Evolutionary conservation across 2,888 invertebrate genomes (phyloP).

Genomic region (Elysia crispata): DNA sequence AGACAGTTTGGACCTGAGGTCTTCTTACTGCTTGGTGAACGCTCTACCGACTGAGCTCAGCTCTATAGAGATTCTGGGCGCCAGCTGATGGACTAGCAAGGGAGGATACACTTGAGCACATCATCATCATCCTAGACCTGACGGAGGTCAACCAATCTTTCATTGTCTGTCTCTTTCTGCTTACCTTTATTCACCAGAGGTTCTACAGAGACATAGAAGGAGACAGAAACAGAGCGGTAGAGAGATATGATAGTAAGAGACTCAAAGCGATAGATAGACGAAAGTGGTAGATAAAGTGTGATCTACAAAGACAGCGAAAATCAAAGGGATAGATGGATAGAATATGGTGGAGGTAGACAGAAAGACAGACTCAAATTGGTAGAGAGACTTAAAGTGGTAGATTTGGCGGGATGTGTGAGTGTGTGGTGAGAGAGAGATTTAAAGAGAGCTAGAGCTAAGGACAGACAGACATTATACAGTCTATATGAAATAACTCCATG

Average conservation of each 20-base stretch:
- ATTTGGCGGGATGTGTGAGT: too few relatives aligned
- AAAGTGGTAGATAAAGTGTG: neutral
- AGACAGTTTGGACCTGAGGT: too few relatives aligned
- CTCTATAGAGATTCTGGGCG: too few relatives aligned
- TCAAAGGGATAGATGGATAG: constrained; percentile 12
- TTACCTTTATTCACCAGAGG: neutral
- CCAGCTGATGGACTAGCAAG: too few relatives aligned
- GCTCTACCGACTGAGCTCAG: too few relatives aligned
- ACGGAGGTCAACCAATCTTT: too few relatives aligned
- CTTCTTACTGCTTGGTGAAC: too few relatives aligned
- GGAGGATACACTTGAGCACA: too few relatives aligned
- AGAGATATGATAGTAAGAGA: constrained; percentile 1
- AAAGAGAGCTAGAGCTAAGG: constrained; percentile 11
- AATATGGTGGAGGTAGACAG: neutral
- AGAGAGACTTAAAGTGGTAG: too few relatives aligned
- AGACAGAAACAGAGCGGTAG: constrained; percentile 15
- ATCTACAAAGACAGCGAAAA: constrained; percentile 9
- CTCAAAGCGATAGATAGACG: constrained; percentile 2
- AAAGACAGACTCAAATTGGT: too few relatives aligned
- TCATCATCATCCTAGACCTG: too few relatives aligned
- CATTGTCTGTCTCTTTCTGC: too few relatives aligned
- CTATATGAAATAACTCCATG: neutral
- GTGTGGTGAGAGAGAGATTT: constrained; percentile 13
- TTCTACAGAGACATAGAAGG: neutral
- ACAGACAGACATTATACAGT: neutral